Percentiles rank a stretch among this genome's conserved stretches.
These are phyloP conservation scores for Andricus grossulariae DNA, from an alignment of 1,140 invertebrate genomes.

Conservation along the genomic window DNA sequence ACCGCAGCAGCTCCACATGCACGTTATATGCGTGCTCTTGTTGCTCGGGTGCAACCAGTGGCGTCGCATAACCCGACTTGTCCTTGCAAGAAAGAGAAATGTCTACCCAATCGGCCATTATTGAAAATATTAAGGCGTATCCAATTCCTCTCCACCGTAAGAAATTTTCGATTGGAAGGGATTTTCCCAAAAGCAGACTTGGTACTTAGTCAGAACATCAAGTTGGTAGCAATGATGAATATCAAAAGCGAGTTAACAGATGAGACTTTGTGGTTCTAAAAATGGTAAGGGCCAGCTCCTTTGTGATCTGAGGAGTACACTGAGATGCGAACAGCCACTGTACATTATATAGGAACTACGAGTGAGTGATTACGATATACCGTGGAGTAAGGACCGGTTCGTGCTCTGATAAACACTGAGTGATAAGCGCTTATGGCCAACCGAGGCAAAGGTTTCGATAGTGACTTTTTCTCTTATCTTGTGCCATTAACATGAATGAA, in stretches of 20 bases:
- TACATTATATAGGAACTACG: conserved; percentile 11
- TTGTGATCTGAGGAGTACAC: neutral
- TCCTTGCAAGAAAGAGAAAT: conserved; percentile 32
- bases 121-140: neutral
- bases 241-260: no score
- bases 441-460: conserved; percentile 39
- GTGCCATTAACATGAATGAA: conserved; percentile 43
- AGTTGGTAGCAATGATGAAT: no score
- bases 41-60: conserved; percentile 68
- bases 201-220: no score
- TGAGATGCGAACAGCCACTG: neutral
- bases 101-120: neutral
- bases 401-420: conserved; percentile 47
- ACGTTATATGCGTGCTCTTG: conserved; percentile 69
- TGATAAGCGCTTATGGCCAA: conserved; percentile 48
- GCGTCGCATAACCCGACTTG: conserved; percentile 57
- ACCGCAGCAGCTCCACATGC: conserved; percentile 62
- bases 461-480: conserved; percentile 37
- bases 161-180: no score
- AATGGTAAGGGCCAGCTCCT: neutral
- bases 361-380: conserved; percentile 47
- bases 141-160: no score
- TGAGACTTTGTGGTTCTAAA: neutral
- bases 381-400: conserved; percentile 48
- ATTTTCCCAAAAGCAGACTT: no score